Base-by-base conservation (phyloP, 2,888 invertebrate genomes). In the Agriopis leucophaearia region DNA sequence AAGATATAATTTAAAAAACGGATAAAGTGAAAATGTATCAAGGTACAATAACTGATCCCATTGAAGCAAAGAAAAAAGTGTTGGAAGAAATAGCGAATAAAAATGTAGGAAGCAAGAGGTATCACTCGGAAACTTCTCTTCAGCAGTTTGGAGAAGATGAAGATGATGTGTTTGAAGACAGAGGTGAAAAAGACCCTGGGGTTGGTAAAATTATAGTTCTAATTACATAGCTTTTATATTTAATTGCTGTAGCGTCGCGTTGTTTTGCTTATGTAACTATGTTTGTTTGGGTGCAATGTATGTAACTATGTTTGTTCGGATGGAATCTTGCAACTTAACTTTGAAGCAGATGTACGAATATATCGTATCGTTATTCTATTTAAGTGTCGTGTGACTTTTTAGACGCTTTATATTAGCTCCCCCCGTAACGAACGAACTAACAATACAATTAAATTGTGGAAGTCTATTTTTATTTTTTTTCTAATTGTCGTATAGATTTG, bases 91-190 rank as follows among this genome's bases (percentile, higher is more conserved):
- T 90, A 66, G 73, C 80, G 61, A 89, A 87, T 69, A 88, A 87
- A 64, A 88, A 82, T 62, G 55, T 92, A 73, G 92, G 92, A 55
- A 86, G 87, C 58, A 92, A 92, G 74, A 90, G 89, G 64, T 92
- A 88, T 72, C 92, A 93, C 74, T 94, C 94, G 2, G 94, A 94
- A 70, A 86, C 91, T 1, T 91, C 92, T 4, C 77, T 93, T 15
- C 91, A 92, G 62, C 82, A 91, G 57, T 88, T 80, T 64, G 88
- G 80, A 40, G 89, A 87, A 65, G 84, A 87, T 58, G 87, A 86
- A 52, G 85, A 84, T n/a, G 70, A 70, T 10, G 73, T 76, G 57
- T 63, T 64, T 45, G 68, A 76, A 13, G 79, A 83, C 6, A 12
- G 52, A 16, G 64, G 16, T 51, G 44, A 42, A 13, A 72, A 62